Conservation (phyloP, 2,888 invertebrate species). For the Neoitamus cyanurus region DNA sequence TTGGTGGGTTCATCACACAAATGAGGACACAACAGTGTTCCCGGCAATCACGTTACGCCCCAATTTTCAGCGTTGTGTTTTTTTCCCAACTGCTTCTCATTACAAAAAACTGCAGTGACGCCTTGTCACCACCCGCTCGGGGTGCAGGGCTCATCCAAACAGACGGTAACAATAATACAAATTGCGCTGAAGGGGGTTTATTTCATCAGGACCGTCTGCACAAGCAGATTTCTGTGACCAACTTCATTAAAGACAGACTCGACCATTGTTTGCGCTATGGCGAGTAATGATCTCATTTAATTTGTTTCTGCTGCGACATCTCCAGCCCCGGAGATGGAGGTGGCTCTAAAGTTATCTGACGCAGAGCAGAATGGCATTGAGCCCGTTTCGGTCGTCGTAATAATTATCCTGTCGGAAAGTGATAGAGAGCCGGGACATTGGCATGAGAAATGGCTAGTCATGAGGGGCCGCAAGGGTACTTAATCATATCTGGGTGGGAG, state of each 20-base stretch:
- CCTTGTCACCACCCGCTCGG: not conserved
- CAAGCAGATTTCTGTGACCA: slow-evolving; percentile 17
- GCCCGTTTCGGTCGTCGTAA: not conserved
- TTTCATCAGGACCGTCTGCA: slow-evolving; percentile 18
- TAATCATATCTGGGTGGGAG: slow-evolving; percentile 21
- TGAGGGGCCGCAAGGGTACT: not conserved
- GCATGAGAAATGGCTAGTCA: slow-evolving; percentile 36
- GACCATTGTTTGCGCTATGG: not conserved
- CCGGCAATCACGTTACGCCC: not conserved
- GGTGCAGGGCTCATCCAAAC: slow-evolving; percentile 1
- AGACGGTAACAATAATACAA: not conserved
- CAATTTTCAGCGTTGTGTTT: not conserved
- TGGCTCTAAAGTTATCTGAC: not conserved
- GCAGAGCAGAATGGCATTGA: not conserved
- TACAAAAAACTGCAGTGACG: not conserved
- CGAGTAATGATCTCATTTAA: slow-evolving; percentile 27
- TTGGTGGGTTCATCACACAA: not conserved
- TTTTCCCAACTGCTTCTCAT: not conserved
- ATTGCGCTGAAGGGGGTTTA: slow-evolving; percentile 2
- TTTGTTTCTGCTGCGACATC: slow-evolving; percentile 21
- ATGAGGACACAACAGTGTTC: not conserved
- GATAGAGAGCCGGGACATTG: not conserved
- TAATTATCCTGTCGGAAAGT: slow-evolving; percentile 35
- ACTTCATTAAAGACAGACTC: slow-evolving; percentile 20
- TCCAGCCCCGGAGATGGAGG: not conserved